A percentile compares a stretch with the other conserved stretches of the same genome.
Conservation (phyloP, 1,140 invertebrate species). For the Hylyphantes graminicola region DNA sequence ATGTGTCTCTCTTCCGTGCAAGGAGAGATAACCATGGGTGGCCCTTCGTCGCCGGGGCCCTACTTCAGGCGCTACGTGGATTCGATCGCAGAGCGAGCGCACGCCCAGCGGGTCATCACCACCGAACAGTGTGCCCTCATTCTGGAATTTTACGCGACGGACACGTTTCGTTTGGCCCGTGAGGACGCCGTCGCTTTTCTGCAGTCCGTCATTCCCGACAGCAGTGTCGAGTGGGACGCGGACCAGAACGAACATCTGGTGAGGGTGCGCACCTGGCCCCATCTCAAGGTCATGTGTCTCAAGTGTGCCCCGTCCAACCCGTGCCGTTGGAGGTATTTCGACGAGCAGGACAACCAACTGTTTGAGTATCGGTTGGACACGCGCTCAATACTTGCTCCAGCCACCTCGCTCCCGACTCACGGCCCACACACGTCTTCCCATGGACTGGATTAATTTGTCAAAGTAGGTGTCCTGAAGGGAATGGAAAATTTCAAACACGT, state of each 20-base stretch:
- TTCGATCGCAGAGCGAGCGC: neutral
- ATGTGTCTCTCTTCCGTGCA: too few relatives aligned
- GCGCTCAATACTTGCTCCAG: constrained; percentile 12
- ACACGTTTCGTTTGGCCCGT: neutral
- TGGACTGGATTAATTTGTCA: neutral
- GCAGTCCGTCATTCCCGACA: neutral
- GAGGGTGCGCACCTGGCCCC: neutral
- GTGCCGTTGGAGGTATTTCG: too few relatives aligned
- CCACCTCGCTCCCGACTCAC: neutral
- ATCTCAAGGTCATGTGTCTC: neutral
- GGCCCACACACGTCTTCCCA: neutral
- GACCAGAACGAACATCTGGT: neutral
- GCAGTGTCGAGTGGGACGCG: neutral
- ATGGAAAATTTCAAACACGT: neutral
- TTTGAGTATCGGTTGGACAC: neutral
- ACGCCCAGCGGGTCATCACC: neutral
- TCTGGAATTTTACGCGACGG: neutral
- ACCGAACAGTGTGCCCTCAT: neutral
- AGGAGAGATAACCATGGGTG: too few relatives aligned
- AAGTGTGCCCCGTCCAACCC: too few relatives aligned
- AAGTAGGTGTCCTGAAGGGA: neutral
- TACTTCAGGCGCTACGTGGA: neutral
- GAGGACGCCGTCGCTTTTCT: neutral
- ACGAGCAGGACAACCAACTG: too few relatives aligned
- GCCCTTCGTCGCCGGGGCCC: too few relatives aligned